Percentiles rank a stretch among this genome's conserved stretches.
Conservation (phyloP, 1,140 invertebrate species). For the Zaprionus vittiger region DNA sequence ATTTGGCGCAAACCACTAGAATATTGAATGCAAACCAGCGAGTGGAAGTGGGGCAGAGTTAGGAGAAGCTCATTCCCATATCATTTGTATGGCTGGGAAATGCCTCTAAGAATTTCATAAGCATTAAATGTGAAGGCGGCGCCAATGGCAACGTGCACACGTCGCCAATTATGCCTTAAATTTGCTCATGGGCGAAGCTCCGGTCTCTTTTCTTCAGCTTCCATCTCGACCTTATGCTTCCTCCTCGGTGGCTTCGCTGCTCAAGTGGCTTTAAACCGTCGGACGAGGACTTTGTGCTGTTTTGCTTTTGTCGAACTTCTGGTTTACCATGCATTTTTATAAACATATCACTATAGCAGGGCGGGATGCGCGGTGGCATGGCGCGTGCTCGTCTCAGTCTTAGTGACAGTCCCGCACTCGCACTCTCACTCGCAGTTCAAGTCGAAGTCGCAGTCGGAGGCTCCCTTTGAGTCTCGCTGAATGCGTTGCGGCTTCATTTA, state of each 20-base stretch:
- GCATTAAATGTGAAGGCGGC: constrained; percentile 70
- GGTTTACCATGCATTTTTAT: constrained; percentile 56
- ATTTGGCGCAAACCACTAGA: constrained; percentile 42
- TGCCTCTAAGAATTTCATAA: constrained; percentile 68
- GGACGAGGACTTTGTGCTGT: constrained; percentile 36
- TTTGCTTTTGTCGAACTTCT: constrained; percentile 16
- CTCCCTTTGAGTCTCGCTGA: constrained; percentile 21
- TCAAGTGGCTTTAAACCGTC: constrained; percentile 43
- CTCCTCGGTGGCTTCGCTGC: neutral
- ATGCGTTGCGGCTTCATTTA: constrained; percentile 63
- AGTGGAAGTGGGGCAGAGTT: neutral
- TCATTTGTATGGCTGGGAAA: constrained; percentile 23
- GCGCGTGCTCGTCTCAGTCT: constrained; percentile 23
- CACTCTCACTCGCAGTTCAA: neutral
- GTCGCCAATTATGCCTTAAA: constrained; percentile 68
- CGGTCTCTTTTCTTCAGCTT: neutral
- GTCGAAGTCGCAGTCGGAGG: neutral
- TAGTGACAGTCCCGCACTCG: neutral
- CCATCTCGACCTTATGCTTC: neutral
- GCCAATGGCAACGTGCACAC: constrained; percentile 71
- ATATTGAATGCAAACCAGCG: constrained; percentile 40
- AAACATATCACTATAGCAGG: constrained; percentile 61
- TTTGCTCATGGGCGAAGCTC: constrained; percentile 2
- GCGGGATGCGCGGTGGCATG: neutral
- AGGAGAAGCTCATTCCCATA: neutral